Base-by-base conservation (phyloP, 2,888 invertebrate genomes). In the Cryptophagus acutangulus region DNA sequence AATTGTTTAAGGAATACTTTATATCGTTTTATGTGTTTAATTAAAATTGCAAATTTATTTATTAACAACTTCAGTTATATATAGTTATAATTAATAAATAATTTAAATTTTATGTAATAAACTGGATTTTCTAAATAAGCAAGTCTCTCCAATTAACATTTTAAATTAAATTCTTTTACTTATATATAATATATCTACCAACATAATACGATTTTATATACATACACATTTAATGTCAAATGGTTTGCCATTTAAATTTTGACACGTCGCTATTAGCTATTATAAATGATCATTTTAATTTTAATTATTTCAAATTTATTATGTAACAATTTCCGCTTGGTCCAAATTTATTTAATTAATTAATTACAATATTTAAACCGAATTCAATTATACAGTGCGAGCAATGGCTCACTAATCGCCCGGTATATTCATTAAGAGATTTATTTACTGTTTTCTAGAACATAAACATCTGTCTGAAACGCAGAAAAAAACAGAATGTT, bases 391-490 rank as follows among this genome's bases (percentile, higher is more conserved):
- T 20, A n/a, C n/a, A n/a, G n/a, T n/a, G n/a, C n/a, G n/a, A n/a
- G n/a, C n/a, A n/a, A n/a, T n/a, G n/a, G n/a, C n/a, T n/a, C n/a
- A n/a, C n/a, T n/a, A n/a, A n/a, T n/a, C n/a, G n/a, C n/a, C n/a
- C n/a, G n/a, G n/a, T n/a, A n/a, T n/a, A n/a, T n/a, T n/a, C n/a
- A n/a, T n/a, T n/a, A n/a, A n/a, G n/a, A n/a, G n/a, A n/a, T n/a
- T n/a, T n/a, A n/a, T n/a, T n/a, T 6, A 20, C 54, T 48, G 55
- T 57, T 54, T 55, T 54, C 55, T 50, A 51, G 49, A 49, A 53
- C 54, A 51, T 49, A 45, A 55, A 57, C 60, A 58, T 60, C 58
- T 60, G 60, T 55, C 54, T 42, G 33, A 26, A 36, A 46, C 39
- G 28, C 48, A 58, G 54, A 52, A 26, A 26, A 26, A n/a, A 26